Evolutionary conservation across 2,888 invertebrate species (phyloP), one percentile per base, ranked within the genome.

Genomic region (Brassicogethes aeneus): DNA sequence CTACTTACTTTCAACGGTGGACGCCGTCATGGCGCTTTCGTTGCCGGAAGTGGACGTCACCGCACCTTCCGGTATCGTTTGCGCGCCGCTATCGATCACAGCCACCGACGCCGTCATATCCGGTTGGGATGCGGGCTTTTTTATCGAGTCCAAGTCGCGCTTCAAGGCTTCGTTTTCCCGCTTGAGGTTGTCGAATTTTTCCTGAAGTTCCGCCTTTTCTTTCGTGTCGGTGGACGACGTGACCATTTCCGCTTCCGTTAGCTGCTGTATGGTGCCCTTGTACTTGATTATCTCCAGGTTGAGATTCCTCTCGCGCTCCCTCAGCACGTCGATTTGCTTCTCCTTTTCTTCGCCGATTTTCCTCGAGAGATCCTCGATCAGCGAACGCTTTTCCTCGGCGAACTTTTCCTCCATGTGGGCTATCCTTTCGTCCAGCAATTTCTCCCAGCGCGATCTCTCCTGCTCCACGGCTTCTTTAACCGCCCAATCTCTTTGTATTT

Each of bases 331-430:
- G 48, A 87, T 66, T 57, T 82, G 77, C 8, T 76, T 71, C 51
- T 87, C 85, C 63, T 85, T 87, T 50, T 85, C 86, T 2, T 76
- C 75, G 3, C 80, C 66, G 37, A 85, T 73, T 17, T 77, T 37
- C 15, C 14, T 77, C 3, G 81, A 71, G 15, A 79, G 75, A 51
- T 82, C 80, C 57, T 35, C 35, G 8, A 44, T 3, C 15, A 45
- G 10, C 2, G 17, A 8, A 8, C 44, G 34, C 15, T 43, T 50
- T 35, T 52, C 51, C 16, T 45, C 37, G 5, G 37, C 37, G 15
- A 36, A 34, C 23, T 70, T 72, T 64, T 77, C 75, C 52, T 73
- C 76, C 23, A 74, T 60, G 14, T 69, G 54, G 16, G 60, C 59
- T n/a, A 73, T 50, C 49, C 71, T 75, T 49, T 65, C 70, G 8